Evolutionary conservation across 1,140 invertebrate genomes (phyloP).

Genomic region (Calliphora vicina): DNA sequence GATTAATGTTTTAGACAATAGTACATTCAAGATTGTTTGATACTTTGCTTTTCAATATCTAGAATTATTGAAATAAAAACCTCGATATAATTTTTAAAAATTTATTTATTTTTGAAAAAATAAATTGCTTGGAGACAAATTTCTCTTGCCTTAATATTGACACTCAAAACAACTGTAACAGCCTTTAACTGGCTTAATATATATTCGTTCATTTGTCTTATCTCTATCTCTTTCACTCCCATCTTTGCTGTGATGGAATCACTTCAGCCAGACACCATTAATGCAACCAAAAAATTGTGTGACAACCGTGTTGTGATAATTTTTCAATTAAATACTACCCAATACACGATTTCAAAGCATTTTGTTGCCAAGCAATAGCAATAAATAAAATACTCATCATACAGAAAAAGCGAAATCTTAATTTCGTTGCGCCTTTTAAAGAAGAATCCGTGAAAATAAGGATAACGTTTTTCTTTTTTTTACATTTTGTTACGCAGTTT

Average conservation of each 20-base stretch:
- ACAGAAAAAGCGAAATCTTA: constrained; percentile 15
- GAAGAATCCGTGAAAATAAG: constrained; percentile 25
- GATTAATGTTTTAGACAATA: no score
- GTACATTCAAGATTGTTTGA: no score
- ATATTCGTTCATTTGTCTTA: no score
- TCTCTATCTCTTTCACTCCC: no score
- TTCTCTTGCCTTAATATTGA: no score
- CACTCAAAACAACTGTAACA: no score
- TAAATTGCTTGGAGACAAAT: no score
- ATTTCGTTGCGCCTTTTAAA: constrained; percentile 24
- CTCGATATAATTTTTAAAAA: no score
- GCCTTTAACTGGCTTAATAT: no score
- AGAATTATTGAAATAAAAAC: no score
- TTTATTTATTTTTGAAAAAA: no score
- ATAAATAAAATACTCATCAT: background rate
- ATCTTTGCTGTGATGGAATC: background rate
- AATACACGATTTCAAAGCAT: background rate
- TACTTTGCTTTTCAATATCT: no score
- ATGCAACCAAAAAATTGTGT: constrained; percentile 3
- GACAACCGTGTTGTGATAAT: constrained; percentile 18
- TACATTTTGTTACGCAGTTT: background rate
- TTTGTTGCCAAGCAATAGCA: background rate
- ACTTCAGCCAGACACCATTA: background rate
- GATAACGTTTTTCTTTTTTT: background rate
- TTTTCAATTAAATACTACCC: constrained; percentile 15